Evolutionary conservation across 2,888 invertebrate genomes (phyloP), one percentile per base, ranked within the genome.

Genomic region (Coleophora deauratella): DNA sequence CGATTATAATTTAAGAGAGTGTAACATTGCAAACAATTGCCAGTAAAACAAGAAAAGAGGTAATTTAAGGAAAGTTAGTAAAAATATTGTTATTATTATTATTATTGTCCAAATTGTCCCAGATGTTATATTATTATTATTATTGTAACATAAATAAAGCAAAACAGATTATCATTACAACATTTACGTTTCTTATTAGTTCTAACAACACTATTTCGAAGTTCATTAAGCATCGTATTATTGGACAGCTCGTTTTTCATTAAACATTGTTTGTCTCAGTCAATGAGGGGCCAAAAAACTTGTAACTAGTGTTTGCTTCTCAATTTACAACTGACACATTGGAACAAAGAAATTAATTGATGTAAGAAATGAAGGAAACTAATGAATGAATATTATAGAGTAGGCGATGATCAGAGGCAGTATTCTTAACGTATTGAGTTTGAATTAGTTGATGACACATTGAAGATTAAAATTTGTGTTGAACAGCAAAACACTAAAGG

Each of bases 321-420:
- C 80, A 82, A 84, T 84, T 81, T 77, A 65, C 59, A 55, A 65
- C 77, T 80, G 84, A 82, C 84, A 75, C 71, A 65, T 72, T 68
- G 73, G 72, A 78, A 84, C 84, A 82, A 81, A 82, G 80, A 80
- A 72, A 82, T 80, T 82, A 82, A 84, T 81, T 76, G 82, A 82
- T 75, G 77, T 78, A 66, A 66, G 69, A 73, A 81, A 80, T 79
- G 79, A 74, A 68, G 66, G 64, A 62, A 65, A 70, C 66, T 76
- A 75, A 81, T 78, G 76, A 79, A 76, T 74, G 68, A 58, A 57
- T 51, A 38, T 40, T 38, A 46, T 45, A 75, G 76, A 55, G 59
- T 59, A 64, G 55, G 36, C 2, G 0, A 3, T 14, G 28, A 39
- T 49, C 50, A 67, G 61, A 67, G 50, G 36, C 33, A 34, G 11